Base-by-base conservation (phyloP, 2,888 invertebrate species). In the Acheta domesticus region DNA sequence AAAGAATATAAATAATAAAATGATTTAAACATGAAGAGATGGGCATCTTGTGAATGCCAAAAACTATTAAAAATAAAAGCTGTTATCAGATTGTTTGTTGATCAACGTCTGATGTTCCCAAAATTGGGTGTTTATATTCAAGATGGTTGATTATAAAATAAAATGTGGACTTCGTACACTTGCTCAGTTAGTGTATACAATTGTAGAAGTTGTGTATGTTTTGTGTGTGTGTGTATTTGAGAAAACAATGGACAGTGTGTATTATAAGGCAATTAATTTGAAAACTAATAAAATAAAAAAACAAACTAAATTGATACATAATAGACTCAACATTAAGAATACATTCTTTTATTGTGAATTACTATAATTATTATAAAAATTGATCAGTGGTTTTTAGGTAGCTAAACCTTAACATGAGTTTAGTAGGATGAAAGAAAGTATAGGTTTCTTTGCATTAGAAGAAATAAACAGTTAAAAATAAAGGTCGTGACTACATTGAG, bases 261-360 rank as follows among this genome's bases (percentile, higher is more conserved):
- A 36, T 75, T 20, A 36, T 14, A 75, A 75, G 48, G 48, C 48
- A 48, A 75, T 36, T 36, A 36, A 75, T 75, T 36, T 75, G 20
- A 75, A 48, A 75, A 75, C 16, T 75, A 20, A 75, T 48, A 75
- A 75, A 36, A 36, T 75, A 19, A 75, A 75, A 75, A 48, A 75
- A 75, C 48, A 75, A 75, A 75, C 23, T 36, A 75, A 75, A 75
- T 75, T 75, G 19, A 75, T 16, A 75, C 23, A 20, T 75, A 75
- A 36, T 75, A 21, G 75, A 75, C 23, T 75, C 23, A 36, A 75
- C 48, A 48, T 36, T 75, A 75, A 75, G 62, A n/a, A 62, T 62
- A 62, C 62, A 62, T 62, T 62, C 62, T 62, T 62, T 62, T 62
- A 14, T 62, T 62, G 62, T 62, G 62, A 62, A 62, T 62, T 62